Evolutionary conservation across 1,140 invertebrate genomes (phyloP).

Genomic region (Bombus turneri): DNA sequence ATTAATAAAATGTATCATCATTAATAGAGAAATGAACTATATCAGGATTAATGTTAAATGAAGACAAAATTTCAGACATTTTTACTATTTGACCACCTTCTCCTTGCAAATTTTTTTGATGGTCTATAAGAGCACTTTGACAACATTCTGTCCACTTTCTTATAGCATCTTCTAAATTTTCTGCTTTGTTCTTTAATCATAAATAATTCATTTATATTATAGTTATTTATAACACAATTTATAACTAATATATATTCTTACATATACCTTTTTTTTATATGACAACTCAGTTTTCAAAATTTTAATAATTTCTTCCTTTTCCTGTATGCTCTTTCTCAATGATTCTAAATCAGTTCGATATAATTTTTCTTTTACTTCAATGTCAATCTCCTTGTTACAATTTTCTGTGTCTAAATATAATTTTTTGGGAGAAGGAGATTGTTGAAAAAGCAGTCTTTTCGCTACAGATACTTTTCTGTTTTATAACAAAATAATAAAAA

Average conservation of each 20-base stretch:
- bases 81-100: background rate
- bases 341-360: constrained; percentile 11
- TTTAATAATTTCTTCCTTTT: constrained; percentile 19
- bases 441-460: constrained; percentile 20
- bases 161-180: constrained; percentile 77
- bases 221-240: background rate
- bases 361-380: background rate
- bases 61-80: constrained; percentile 38
- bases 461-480: constrained; percentile 17
- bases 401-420: background rate
- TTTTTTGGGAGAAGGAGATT: constrained; percentile 24
- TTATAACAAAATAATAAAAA: background rate
- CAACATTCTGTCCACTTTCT: constrained; percentile 38
- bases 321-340: constrained; percentile 14
- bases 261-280: constrained; percentile 40
- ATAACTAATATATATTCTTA: background rate
- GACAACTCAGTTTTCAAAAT: constrained; percentile 31
- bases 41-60: constrained; percentile 30
- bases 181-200: constrained; percentile 88
- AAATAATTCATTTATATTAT: constrained; percentile 64
- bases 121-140: constrained; percentile 19
- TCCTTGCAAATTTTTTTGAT: constrained; percentile 14
- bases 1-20: constrained; percentile 32
- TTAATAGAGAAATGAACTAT: constrained; percentile 17
- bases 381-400: background rate